Evolutionary conservation across 1,140 invertebrate species (phyloP), one percentile per base, ranked within the genome.

Genomic region (Neodiprion virginianus): DNA sequence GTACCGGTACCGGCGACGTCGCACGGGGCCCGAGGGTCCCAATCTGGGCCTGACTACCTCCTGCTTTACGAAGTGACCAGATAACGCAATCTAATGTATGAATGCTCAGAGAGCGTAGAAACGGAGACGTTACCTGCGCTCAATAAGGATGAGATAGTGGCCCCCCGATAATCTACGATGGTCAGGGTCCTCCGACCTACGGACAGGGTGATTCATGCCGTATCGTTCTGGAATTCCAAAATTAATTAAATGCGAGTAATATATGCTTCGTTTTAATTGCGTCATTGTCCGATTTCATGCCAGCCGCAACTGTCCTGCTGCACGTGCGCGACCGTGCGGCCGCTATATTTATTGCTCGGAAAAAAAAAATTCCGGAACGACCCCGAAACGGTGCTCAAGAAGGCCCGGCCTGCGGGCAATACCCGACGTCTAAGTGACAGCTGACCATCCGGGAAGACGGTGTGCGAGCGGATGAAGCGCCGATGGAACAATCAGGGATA

Each of bases 1-100:
- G 53, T 61, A 17, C 53, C 53, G 53, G 53, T 12, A 61, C 8
- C 53, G 53, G 53, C 4, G 53, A 61, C 53, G 53, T 61, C 53
- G 53, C 53, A 61, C n/a, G n/a, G 53, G 53, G 53, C 11, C 53
- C 53, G n/a, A 12, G n/a, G 53, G 53, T 12, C 11, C 53, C 53
- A 61, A 12, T 14, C 53, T 17, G 53, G 53, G 53, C 53, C 53
- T 17, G 53, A 61, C 53, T 61, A 61, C 53, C 53, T 61, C 53
- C 53, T 61, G 5, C 53, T 61, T 17, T 61, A 12, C 53, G 11
- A 17, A 61, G 53, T 61, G 53, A 61, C 21, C 17, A 69, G 67
- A 69, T 69, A 69, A 69, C 67, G 67, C 67, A 69, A 69, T 69
- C 67, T 69, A 23, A 69, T 47, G 67, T 69, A 47, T 69, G 67